These are phyloP conservation scores for Olivierus martensii DNA, from an alignment of 1,140 invertebrate species.

Conservation along the genomic window DNA sequence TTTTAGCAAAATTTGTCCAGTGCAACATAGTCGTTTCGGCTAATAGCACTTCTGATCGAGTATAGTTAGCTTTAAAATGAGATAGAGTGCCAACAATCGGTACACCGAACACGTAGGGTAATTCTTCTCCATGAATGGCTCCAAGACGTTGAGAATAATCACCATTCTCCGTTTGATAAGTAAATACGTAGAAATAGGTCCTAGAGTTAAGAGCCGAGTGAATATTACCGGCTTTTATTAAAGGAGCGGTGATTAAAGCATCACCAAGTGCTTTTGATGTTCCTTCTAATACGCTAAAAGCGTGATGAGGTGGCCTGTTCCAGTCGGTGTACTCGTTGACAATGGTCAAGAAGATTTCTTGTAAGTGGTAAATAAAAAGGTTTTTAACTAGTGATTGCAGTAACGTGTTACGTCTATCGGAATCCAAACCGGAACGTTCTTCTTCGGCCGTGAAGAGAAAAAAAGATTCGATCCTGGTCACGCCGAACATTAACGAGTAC, in stretches of 20 bases:
- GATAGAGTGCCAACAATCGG: constrained; percentile 51
- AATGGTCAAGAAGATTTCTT: constrained; percentile 89
- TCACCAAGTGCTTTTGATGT: constrained; percentile 36
- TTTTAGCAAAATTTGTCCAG: constrained; percentile 88
- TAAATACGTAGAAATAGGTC: constrained; percentile 32
- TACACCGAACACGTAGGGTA: constrained; percentile 81
- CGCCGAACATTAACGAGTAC: constrained; percentile 87
- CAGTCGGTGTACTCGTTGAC: constrained; percentile 96
- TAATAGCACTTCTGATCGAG: constrained; percentile 70
- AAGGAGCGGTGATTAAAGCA: constrained; percentile 30
- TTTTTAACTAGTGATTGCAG: constrained; percentile 79
- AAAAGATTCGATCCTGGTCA: constrained; percentile 83
- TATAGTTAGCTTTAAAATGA: constrained; percentile 76
- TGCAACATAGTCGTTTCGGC: constrained; percentile 86
- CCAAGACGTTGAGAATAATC: constrained; percentile 54
- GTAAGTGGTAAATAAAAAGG: constrained; percentile 23
- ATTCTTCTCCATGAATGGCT: constrained; percentile 74
- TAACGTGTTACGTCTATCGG: constrained; percentile 73
- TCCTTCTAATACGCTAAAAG: constrained; percentile 69
- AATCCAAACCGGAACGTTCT: constrained; percentile 81
- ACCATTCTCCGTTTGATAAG: constrained; percentile 53
- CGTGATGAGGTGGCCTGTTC: constrained; percentile 83
- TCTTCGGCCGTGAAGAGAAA: constrained; percentile 78
- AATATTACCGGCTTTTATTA: constrained; percentile 32
- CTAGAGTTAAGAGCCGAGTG: constrained; percentile 30